These are phyloP conservation scores for Propsilocerus akamusi DNA, from an alignment of 1,140 invertebrate genomes.

Conservation along the genomic window DNA sequence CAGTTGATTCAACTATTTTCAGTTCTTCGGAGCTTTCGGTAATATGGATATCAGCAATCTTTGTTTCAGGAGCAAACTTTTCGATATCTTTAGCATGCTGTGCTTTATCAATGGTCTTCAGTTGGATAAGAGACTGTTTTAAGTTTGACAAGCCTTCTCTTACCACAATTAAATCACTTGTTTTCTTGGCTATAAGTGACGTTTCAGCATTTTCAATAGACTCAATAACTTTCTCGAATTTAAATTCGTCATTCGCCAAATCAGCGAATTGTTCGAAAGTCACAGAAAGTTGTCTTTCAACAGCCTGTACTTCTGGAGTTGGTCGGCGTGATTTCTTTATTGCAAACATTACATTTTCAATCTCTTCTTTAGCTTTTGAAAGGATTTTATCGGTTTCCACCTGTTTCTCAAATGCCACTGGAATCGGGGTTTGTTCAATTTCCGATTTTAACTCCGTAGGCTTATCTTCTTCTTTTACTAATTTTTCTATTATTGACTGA, in stretches of 20 bases:
- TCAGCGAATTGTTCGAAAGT: neutral
- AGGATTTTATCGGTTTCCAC: slow-evolving; percentile 6
- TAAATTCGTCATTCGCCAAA: neutral
- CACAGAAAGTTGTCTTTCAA: neutral
- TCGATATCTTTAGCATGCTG: too few species aligned
- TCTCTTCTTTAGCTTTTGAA: neutral
- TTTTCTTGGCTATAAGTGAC: neutral
- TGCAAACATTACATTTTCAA: neutral
- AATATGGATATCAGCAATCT: neutral
- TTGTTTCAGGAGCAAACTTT: neutral
- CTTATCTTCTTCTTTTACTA: slow-evolving; percentile 6
- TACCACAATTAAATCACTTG: neutral
- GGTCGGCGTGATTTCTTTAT: slow-evolving; percentile 2
- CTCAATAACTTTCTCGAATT: neutral
- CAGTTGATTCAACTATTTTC: slow-evolving; percentile 6
- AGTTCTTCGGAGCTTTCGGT: neutral
- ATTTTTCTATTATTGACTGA: slow-evolving; percentile 6
- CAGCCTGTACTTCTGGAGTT: slow-evolving; percentile 2
- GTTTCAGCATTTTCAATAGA: neutral
- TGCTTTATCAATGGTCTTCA: too few species aligned
- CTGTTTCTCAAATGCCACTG: neutral
- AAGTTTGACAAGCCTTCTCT: neutral
- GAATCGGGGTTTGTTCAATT: neutral
- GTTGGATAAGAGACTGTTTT: neutral
- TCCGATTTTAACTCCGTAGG: neutral